These are phyloP conservation scores for Leucophora obtusa DNA, from an alignment of 2,888 invertebrate genomes.

Conservation along the genomic window DNA sequence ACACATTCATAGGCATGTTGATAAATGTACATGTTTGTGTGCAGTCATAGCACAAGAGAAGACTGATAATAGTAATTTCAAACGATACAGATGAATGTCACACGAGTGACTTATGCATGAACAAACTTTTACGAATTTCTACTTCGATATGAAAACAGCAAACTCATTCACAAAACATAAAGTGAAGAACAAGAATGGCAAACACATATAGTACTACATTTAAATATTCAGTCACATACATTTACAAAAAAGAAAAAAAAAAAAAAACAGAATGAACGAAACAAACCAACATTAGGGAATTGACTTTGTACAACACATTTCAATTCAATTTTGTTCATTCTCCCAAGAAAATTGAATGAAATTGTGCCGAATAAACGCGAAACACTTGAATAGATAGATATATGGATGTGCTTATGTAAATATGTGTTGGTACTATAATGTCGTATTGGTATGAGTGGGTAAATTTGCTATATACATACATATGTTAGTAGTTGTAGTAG, in stretches of 20 bases:
- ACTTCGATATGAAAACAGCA: constrained; percentile 21
- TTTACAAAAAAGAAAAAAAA: not conserved
- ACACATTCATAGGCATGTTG: not conserved
- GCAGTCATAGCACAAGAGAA: not conserved
- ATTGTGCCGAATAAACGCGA: constrained; percentile 50
- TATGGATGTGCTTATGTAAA: too few relatives aligned
- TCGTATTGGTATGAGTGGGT: too few relatives aligned
- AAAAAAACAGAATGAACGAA: constrained; percentile 16
- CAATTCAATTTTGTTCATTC: constrained; percentile 47
- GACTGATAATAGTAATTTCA: constrained; percentile 49
- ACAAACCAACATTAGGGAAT: constrained; percentile 51
- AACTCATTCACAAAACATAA: constrained; percentile 30
- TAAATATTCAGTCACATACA: not conserved
- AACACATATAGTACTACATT: constrained; percentile 8
- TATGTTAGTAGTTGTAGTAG: too few relatives aligned
- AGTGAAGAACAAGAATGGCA: not conserved
- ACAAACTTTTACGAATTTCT: constrained; percentile 39
- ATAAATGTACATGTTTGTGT: not conserved
- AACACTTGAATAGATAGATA: constrained; percentile 1
- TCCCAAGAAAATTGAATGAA: constrained; percentile 50
- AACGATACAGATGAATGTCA: constrained; percentile 62
- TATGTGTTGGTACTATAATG: too few relatives aligned
- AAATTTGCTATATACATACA: too few relatives aligned
- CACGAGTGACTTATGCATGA: constrained; percentile 52
- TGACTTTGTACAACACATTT: constrained; percentile 50